A percentile compares a stretch with the other conserved stretches of the same genome.
These are phyloP conservation scores for Rhopalosiphum maidis DNA, from an alignment of 1,140 invertebrate species.

Conservation along the genomic window DNA sequence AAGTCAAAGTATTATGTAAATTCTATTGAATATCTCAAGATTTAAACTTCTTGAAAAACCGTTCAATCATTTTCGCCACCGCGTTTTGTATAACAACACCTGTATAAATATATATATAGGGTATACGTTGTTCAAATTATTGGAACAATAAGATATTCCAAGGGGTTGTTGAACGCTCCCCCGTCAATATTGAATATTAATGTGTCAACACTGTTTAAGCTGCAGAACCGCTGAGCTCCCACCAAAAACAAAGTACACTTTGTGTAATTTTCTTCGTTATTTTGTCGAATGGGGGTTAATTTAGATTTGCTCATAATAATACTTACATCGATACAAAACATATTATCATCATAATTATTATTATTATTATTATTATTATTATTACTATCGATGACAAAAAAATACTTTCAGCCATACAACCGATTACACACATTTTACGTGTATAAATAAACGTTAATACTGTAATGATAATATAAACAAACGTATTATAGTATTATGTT, in stretches of 20 bases:
- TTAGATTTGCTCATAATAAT: background rate
- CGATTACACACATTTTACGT: background rate
- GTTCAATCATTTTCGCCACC: background rate
- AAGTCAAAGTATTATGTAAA: slow-evolving; percentile 39
- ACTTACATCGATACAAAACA: too few relatives aligned
- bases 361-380: too few relatives aligned
- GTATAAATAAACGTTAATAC: too few relatives aligned
- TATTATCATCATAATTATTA: too few relatives aligned
- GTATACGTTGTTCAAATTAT: background rate
- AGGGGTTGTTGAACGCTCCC: background rate
- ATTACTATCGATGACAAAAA: background rate
- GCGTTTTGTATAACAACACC: slow-evolving; percentile 3
- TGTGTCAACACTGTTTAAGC: slow-evolving; percentile 10
- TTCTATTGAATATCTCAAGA: slow-evolving; percentile 44
- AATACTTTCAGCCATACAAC: background rate
- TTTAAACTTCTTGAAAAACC: slow-evolving; percentile 25
- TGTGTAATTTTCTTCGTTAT: background rate
- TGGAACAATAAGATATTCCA: slow-evolving; percentile 2
- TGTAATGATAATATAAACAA: background rate
- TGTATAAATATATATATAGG: background rate
- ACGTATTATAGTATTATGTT: too few relatives aligned
- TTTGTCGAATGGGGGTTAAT: background rate
- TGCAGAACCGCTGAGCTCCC: background rate
- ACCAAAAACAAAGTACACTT: background rate
- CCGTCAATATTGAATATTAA: slow-evolving; percentile 25